Evolutionary conservation across 2,888 invertebrate species (phyloP).

Genomic region (Hofmannophila pseudospretella): DNA sequence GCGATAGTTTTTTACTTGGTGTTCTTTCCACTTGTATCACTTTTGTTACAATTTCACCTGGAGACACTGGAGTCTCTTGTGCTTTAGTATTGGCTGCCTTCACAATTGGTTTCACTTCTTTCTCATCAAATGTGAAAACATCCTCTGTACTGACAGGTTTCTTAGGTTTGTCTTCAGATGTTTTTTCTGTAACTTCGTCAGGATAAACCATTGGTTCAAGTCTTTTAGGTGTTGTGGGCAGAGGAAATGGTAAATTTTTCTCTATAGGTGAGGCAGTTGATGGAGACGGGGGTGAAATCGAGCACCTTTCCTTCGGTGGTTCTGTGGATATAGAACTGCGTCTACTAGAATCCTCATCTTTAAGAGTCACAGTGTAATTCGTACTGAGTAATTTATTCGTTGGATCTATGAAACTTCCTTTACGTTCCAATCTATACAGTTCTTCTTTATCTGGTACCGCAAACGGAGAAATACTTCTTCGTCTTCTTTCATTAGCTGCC

Average conservation of each 20-base stretch:
- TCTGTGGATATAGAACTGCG: constrained; percentile 55
- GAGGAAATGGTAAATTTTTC: constrained; percentile 42
- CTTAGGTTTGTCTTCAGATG: constrained; percentile 33
- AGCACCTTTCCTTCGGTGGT: constrained; percentile 34
- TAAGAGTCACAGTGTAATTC: constrained; percentile 57
- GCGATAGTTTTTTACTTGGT: constrained; percentile 55
- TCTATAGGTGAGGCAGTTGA: constrained; percentile 51
- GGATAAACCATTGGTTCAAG: constrained; percentile 52
- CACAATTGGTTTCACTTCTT: constrained; percentile 34
- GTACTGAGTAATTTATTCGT: constrained; percentile 66
- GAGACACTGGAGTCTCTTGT: constrained; percentile 6
- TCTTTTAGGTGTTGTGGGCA: constrained; percentile 56
- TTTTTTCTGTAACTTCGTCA: constrained; percentile 20
- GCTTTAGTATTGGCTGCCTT: constrained; percentile 6
- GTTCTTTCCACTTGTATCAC: constrained; percentile 67
- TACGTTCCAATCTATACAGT: constrained; percentile 46
- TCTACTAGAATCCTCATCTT: constrained; percentile 54
- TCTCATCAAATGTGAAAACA: constrained; percentile 50
- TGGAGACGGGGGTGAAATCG: constrained; percentile 47
- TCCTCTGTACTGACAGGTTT: constrained; percentile 46
- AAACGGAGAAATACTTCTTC: constrained; percentile 73
- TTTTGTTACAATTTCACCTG: constrained; percentile 64
- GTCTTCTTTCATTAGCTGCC: constrained; percentile 63
- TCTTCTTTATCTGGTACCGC: constrained; percentile 67
- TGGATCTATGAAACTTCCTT: constrained; percentile 71